A percentile compares a stretch with the other conserved stretches of the same genome.
These are phyloP conservation scores for Rhombomys opimus DNA, from an alignment of 2,113 vertebrate species.

Conservation along the genomic window DNA sequence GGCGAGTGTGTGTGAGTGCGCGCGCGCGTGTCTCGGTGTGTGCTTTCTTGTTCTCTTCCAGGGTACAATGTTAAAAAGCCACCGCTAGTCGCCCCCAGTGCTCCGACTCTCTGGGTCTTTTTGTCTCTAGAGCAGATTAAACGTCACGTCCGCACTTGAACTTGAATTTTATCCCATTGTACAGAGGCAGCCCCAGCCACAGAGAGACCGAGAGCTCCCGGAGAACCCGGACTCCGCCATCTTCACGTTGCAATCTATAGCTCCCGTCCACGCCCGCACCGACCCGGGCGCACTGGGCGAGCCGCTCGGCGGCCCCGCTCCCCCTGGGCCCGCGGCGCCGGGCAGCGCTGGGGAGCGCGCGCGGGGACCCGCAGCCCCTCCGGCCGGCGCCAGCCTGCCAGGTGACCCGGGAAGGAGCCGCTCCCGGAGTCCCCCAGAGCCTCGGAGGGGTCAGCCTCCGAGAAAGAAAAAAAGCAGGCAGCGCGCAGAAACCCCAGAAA, in stretches of 20 bases:
- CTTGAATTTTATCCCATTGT: slow-evolving; percentile 99
- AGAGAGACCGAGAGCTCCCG: slow-evolving; percentile 95
- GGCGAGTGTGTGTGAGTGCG: slow-evolving; percentile 71
- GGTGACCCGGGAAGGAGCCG: slow-evolving; percentile 89
- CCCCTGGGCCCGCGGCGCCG: slow-evolving; percentile 88
- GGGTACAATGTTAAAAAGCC: slow-evolving; percentile 97
- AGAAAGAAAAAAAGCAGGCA: slow-evolving; percentile 75
- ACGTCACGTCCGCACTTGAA: slow-evolving; percentile 99
- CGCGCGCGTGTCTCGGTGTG: slow-evolving; percentile 75
- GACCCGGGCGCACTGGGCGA: slow-evolving; percentile 88
- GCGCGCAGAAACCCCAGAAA: slow-evolving; percentile 74
- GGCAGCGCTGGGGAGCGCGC: slow-evolving; percentile 88
- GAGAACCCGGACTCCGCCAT: slow-evolving; percentile 95
- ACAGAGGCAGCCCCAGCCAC: slow-evolving; percentile 96
- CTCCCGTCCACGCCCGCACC: slow-evolving; percentile 90
- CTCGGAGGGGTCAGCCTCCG: slow-evolving; percentile 86
- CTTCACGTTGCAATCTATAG: slow-evolving; percentile 91
- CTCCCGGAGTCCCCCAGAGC: slow-evolving; percentile 87
- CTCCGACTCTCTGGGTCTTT: slow-evolving; percentile 96
- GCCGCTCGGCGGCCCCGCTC: slow-evolving; percentile 84
- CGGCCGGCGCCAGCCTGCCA: slow-evolving; percentile 89
- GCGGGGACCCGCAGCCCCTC: slow-evolving; percentile 87
- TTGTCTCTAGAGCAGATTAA: slow-evolving; percentile 97
- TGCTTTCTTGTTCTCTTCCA: slow-evolving; percentile 89
- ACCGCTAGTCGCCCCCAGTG: slow-evolving; percentile 99